Evolutionary conservation across 1,140 invertebrate genomes (phyloP).

Genomic region (Babylonia areolata): DNA sequence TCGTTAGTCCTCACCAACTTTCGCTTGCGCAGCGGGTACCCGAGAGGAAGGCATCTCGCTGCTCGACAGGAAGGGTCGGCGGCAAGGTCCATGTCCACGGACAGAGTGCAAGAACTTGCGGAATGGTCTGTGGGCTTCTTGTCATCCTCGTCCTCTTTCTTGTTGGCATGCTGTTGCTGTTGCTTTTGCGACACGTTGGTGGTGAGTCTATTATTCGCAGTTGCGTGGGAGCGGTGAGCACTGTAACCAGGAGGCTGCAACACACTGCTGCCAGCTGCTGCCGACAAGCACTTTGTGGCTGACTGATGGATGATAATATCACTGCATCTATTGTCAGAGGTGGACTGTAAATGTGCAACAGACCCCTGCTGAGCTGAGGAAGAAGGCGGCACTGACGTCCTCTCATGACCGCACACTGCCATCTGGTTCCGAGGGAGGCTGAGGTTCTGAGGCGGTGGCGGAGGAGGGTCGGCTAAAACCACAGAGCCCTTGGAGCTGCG

Average conservation of each 20-base stretch:
- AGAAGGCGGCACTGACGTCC: background rate
- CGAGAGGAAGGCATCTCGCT: constrained; percentile 80
- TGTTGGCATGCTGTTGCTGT: no score
- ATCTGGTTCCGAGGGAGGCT: constrained; percentile 44
- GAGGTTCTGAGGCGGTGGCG: constrained; percentile 37
- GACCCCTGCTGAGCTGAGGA: constrained; percentile 62
- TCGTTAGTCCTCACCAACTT: constrained; percentile 73
- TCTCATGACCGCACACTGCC: background rate
- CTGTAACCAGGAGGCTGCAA: no score
- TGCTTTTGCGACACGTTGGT: no score
- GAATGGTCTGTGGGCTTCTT: constrained; percentile 33
- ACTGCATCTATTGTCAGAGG: constrained; percentile 61
- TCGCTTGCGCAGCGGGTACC: constrained; percentile 81
- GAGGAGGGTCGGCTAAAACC: constrained; percentile 64
- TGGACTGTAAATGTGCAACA: constrained; percentile 67
- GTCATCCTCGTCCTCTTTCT: background rate
- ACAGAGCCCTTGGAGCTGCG: constrained; percentile 73
- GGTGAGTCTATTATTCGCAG: no score
- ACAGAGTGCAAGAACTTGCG: constrained; percentile 15
- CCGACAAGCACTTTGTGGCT: constrained; percentile 69
- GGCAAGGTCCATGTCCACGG: constrained; percentile 42
- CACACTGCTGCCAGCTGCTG: constrained; percentile 17
- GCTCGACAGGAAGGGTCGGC: constrained; percentile 73
- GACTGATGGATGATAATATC: no score
- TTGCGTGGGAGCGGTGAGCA: no score